Evolutionary conservation across 1,140 invertebrate species (phyloP), one percentile per base, ranked within the genome.

Genomic region (Scaptomyza hsui): DNA sequence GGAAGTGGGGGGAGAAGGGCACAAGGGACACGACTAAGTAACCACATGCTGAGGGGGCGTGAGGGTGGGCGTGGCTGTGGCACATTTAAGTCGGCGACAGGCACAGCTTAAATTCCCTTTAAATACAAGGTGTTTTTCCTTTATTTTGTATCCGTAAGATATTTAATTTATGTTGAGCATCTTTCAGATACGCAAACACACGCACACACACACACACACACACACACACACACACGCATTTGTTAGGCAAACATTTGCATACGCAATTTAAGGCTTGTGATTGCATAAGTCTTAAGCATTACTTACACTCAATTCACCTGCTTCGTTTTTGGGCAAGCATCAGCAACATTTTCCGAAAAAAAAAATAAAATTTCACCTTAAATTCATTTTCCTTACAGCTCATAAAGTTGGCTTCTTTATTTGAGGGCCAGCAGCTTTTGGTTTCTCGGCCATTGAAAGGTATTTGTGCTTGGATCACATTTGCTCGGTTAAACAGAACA

Each of bases 241-340:
- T 32, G 21, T 26, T 39, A 37, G 13, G 53, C 37, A 53, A 63
- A 72, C 37, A 73, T 76, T 76, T 74, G 55, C 49, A 10, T 56
- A 62, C 21, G 48, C 63, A 63, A 49, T 64, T 70, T 59, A 53
- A 76, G 63, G 19, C 39, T 52, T 35, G 29, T 48, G 13, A 69
- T 52, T 62, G 42, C 37, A 19, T 29, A 57, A 56, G 47, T 57
- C 26, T 60, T 60, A 32, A 69, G 70, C 52, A 68, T 76, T 76
- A 74, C 49, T 76, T 76, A 74, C 71, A 76, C 74, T 76, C 74
- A 74, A 76, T 76, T 76, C 74, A 64, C 26, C 64, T 51, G 56
- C 12, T 44, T 2, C 21, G 47, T 70, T 4, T 4, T 21, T 21
- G 19, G 39, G 7, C 24, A 37, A 37, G 42, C 51, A 51, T 62